Percentiles rank a stretch among this genome's conserved stretches.
Evolutionary conservation across 2,888 invertebrate species (phyloP).

Genomic region (Andrena dorsata): DNA sequence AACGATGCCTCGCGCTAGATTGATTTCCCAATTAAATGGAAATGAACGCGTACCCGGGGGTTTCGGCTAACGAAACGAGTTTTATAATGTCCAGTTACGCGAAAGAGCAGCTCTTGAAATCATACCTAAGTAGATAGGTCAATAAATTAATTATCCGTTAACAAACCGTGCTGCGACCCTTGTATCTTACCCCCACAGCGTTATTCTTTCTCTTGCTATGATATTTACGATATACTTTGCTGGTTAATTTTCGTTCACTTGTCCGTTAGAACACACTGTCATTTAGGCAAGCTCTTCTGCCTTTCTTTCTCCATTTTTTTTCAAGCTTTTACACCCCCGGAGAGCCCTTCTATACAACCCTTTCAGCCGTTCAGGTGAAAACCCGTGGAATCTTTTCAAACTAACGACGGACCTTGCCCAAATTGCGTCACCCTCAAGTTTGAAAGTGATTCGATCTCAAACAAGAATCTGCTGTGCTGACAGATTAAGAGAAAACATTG

Average conservation of each 20-base stretch:
- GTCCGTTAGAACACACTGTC: constrained; percentile 61
- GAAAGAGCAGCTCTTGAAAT: constrained; percentile 47
- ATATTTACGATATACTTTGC: constrained; percentile 58
- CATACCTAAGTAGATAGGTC: constrained; percentile 55
- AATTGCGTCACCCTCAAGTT: neutral
- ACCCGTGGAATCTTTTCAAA: constrained; percentile 1
- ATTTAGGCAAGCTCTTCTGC: constrained; percentile 56
- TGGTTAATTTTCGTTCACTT: constrained; percentile 61
- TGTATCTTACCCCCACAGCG: constrained; percentile 26
- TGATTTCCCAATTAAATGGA: constrained; percentile 75
- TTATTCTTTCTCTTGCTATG: constrained; percentile 34
- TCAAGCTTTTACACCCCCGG: neutral
- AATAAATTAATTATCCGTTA: constrained; percentile 70
- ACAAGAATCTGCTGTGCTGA: too few relatives aligned
- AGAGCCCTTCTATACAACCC: neutral
- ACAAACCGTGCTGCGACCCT: constrained; percentile 31
- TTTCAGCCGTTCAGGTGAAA: constrained; percentile 21
- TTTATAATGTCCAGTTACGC: constrained; percentile 68
- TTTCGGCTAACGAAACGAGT: constrained; percentile 55
- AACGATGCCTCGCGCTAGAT: constrained; percentile 71
- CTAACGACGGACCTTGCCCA: neutral
- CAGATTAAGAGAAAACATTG: neutral
- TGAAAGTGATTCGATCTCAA: neutral
- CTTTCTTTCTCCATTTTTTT: constrained; percentile 5
- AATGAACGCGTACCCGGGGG: constrained; percentile 61